Evolutionary conservation across 2,797 vertebrate species (phyloP).

Genomic region (Anguilla pacifica): DNA sequence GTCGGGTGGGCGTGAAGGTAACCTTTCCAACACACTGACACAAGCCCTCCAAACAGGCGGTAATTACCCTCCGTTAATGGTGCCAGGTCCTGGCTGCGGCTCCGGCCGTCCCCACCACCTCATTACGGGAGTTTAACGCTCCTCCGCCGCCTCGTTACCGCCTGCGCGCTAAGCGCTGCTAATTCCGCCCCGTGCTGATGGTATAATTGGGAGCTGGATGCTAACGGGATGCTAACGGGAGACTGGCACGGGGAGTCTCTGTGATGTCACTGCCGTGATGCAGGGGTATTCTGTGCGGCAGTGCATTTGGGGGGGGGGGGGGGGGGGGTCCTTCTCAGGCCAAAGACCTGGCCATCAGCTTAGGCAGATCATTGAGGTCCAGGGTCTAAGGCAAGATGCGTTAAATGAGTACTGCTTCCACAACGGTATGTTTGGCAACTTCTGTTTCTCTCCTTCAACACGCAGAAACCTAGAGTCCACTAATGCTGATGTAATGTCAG

Average conservation of each 20-base stretch:
- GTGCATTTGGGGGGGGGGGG: background rate
- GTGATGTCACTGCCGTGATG: background rate
- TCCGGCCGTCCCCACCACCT: constrained; percentile 60
- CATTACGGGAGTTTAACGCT: constrained; percentile 66
- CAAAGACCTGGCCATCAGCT: background rate
- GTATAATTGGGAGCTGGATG: constrained; percentile 32
- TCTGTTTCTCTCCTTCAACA: background rate
- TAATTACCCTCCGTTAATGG: constrained; percentile 76
- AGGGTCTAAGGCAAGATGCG: background rate
- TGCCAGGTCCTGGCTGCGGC: constrained; percentile 58
- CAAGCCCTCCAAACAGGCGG: constrained; percentile 65
- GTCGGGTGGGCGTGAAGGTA: constrained; percentile 59
- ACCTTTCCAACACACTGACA: constrained; percentile 62
- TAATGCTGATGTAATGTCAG: background rate
- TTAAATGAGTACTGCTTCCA: background rate
- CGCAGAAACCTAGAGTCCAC: background rate
- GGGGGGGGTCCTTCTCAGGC: no score
- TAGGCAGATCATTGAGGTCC: background rate
- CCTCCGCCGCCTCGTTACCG: constrained; percentile 72
- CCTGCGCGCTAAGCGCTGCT: constrained; percentile 68
- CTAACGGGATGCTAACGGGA: constrained; percentile 29
- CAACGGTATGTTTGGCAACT: background rate
- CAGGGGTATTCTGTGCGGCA: background rate
- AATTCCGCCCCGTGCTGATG: background rate
- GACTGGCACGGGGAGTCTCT: background rate